Percentiles rank a stretch among this genome's conserved stretches.
phyloP scores from a whole-genome alignment of 2,888 invertebrate genomes.

The Axea sp. region DNA sequence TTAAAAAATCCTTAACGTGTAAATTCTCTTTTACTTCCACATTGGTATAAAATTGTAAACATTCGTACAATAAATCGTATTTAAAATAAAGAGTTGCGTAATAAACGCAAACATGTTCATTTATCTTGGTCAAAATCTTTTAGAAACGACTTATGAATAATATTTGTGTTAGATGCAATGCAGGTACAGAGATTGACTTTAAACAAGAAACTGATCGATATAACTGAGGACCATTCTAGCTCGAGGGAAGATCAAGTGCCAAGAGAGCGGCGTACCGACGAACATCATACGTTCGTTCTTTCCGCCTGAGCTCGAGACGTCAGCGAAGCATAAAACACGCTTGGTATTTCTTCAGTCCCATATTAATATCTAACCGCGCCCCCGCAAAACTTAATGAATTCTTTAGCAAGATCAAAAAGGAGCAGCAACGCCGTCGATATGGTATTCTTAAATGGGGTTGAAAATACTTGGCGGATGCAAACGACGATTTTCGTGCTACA shows the following conservation, averaged over 20 bases:
- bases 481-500: conserved; percentile 75
- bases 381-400: conserved; percentile 79
- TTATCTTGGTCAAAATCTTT: too few species aligned
- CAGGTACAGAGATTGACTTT: conserved; percentile 52
- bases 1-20: too few species aligned
- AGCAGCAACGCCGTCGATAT: conserved; percentile 66
- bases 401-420: conserved; percentile 79
- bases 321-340: conserved; percentile 74
- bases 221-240: conserved; percentile 56
- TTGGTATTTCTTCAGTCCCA: conserved; percentile 75
- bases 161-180: conserved; percentile 15
- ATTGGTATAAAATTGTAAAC: too few species aligned
- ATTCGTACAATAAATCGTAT: too few species aligned
- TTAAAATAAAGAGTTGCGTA: too few species aligned
- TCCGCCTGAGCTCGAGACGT: conserved; percentile 64
- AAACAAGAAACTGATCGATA: conserved; percentile 61
- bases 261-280: conserved; percentile 57
- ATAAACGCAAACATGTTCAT: too few species aligned
- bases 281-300: conserved; percentile 64
- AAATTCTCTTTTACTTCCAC: too few species aligned
- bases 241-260: conserved; percentile 61
- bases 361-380: conserved; percentile 78
- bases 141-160: conserved; percentile 3
- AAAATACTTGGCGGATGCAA: conserved; percentile 68
- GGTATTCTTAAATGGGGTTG: conserved; percentile 62